Conservation (phyloP, 2,797 vertebrate genomes). For the Pseudocheirus occidentalis region DNA sequence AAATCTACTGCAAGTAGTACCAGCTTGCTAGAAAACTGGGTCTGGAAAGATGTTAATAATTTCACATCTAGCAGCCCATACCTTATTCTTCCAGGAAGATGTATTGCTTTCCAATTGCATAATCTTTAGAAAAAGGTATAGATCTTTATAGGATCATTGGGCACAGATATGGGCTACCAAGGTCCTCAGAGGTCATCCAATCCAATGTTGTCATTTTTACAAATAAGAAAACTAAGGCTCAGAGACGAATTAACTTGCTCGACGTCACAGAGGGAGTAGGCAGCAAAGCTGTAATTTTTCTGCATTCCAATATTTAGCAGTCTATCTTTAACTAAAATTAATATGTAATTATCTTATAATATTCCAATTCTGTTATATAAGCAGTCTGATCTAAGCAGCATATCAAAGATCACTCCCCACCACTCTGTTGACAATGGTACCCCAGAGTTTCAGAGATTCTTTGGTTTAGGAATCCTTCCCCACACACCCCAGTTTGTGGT, state of each 20-base stretch:
- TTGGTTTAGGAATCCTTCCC: not conserved
- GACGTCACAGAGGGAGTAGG: not conserved
- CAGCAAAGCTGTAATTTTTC: not conserved
- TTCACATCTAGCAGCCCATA: not conserved
- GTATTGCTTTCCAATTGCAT: not conserved
- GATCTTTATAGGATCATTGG: not conserved
- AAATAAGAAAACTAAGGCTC: not conserved
- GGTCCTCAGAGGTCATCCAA: not conserved
- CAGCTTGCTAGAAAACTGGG: not conserved
- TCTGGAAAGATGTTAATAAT: not conserved
- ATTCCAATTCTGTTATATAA: not conserved
- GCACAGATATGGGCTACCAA: not conserved
- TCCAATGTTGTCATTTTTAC: not conserved
- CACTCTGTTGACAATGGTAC: not conserved
- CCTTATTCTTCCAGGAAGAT: not conserved
- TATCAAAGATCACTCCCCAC: not conserved
- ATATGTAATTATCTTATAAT: not conserved
- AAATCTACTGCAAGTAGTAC: not conserved
- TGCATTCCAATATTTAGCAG: constrained; percentile 21
- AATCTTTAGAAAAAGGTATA: not conserved
- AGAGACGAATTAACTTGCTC: not conserved
- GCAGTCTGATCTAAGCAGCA: not conserved
- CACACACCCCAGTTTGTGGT: not conserved
- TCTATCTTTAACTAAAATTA: not conserved
- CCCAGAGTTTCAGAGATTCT: not conserved